A percentile compares a stretch with the other conserved stretches of the same genome.
phyloP scores from a whole-genome alignment of 2,888 invertebrate genomes.

The Laspeyria flexula region DNA sequence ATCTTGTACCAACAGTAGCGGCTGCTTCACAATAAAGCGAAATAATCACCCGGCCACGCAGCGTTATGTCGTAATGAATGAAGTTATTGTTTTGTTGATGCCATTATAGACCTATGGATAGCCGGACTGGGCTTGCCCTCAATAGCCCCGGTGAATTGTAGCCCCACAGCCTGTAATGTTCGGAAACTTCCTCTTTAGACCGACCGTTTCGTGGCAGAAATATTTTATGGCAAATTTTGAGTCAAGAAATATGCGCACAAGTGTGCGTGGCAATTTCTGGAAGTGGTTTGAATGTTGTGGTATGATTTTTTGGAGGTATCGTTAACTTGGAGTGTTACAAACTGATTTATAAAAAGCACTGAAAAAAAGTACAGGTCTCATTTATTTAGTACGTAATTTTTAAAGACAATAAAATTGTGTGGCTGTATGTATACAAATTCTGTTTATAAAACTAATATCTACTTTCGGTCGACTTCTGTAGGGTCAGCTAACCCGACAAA shows the following conservation, averaged over 20 bases:
- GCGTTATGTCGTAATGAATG: constrained; percentile 49
- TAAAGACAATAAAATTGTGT: no score
- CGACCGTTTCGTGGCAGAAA: constrained; percentile 18
- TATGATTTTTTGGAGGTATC: neutral
- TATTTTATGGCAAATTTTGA: neutral
- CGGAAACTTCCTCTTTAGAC: constrained; percentile 29
- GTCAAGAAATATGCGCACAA: neutral
- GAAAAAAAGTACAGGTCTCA: no score
- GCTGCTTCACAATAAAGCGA: constrained; percentile 19
- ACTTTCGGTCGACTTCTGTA: no score
- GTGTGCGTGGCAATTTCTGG: constrained; percentile 15
- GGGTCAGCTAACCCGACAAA: no score
- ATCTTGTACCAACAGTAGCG: constrained; percentile 4
- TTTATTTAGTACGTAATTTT: no score
- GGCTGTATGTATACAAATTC: no score
- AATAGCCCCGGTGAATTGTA: constrained; percentile 42
- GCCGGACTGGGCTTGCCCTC: constrained; percentile 37
- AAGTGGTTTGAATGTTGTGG: constrained; percentile 19
- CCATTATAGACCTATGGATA: constrained; percentile 39
- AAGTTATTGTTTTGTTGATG: constrained; percentile 49
- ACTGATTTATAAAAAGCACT: no score
- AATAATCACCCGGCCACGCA: constrained; percentile 45
- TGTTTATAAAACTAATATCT: no score
- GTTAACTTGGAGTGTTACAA: no score
- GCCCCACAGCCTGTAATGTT: constrained; percentile 33